These are phyloP conservation scores for Argyresthia goedartella DNA, from an alignment of 2,888 invertebrate species.

Conservation along the genomic window DNA sequence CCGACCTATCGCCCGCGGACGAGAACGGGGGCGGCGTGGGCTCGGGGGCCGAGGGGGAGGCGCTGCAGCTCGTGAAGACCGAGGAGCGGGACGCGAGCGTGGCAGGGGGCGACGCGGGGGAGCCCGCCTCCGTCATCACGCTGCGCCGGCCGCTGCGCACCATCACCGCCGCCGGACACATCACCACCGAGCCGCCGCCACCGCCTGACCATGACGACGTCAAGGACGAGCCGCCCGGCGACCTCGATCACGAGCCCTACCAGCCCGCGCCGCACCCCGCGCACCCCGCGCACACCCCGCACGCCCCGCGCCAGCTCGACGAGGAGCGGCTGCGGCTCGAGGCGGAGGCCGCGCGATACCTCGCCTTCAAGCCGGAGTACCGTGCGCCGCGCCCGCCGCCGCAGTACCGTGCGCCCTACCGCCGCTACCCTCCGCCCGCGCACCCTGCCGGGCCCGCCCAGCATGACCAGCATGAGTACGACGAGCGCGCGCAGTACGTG, in stretches of 20 bases:
- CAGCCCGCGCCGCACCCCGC: conserved; percentile 25
- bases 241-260: conserved; percentile 25
- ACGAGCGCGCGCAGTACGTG: conserved; percentile 28
- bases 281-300: conserved; percentile 28
- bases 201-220: no score
- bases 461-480: conserved; percentile 42
- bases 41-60: conserved; percentile 29
- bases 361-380: conserved; percentile 50
- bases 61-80: conserved; percentile 54
- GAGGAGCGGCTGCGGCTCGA: conserved; percentile 49
- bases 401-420: conserved; percentile 16
- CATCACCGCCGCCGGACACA: conserved; percentile 73
- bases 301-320: conserved; percentile 45
- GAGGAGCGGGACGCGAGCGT: conserved; percentile 27
- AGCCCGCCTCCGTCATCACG: conserved; percentile 66
- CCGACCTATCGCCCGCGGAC: no score
- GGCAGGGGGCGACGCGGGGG: conserved; percentile 12
- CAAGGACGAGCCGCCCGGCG: conserved; percentile 46
- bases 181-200: conserved; percentile 39
- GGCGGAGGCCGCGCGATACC: no score
- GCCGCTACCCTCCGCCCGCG: conserved; percentile 17
- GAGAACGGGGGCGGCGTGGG: no score
- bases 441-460: conserved; percentile 39
- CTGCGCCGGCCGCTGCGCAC: conserved; percentile 69
- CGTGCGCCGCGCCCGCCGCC: conserved; percentile 34